Evolutionary conservation across 2,888 invertebrate species (phyloP).

Genomic region (Elaeidobius kamerunicus): DNA sequence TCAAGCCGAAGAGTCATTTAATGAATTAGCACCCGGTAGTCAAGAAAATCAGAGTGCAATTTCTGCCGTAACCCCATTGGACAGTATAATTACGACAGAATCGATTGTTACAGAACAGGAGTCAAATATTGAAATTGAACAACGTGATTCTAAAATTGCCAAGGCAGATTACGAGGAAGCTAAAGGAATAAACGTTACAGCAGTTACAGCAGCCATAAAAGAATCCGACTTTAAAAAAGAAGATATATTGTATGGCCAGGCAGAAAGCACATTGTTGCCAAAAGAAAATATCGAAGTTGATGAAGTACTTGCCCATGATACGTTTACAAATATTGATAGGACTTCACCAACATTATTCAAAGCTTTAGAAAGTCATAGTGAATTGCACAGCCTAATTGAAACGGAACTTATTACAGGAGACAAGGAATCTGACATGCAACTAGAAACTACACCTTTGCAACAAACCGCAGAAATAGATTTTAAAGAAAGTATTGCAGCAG

Average conservation of each 20-base stretch:
- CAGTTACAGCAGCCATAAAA: slow-evolving; percentile 55
- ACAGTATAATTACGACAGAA: slow-evolving; percentile 58
- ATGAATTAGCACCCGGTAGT: slow-evolving; percentile 35
- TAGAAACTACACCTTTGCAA: slow-evolving; percentile 50
- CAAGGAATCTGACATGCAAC: slow-evolving; percentile 54
- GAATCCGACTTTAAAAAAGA: slow-evolving; percentile 53
- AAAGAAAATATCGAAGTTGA: slow-evolving; percentile 55
- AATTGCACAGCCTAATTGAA: slow-evolving; percentile 55
- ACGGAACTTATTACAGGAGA: slow-evolving; percentile 57
- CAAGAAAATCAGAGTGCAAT: slow-evolving; percentile 35
- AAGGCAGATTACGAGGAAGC: slow-evolving; percentile 53
- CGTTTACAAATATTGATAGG: slow-evolving; percentile 51
- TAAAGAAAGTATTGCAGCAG: slow-evolving; percentile 49
- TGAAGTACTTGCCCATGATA: slow-evolving; percentile 57
- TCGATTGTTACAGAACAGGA: slow-evolving; percentile 60
- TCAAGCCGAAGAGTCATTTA: slow-evolving; percentile 49
- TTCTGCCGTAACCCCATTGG: slow-evolving; percentile 48
- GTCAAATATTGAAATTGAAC: slow-evolving; percentile 47
- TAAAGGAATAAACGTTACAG: slow-evolving; percentile 54
- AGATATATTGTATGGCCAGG: slow-evolving; percentile 32
- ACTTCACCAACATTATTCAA: slow-evolving; percentile 48
- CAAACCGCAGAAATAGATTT: slow-evolving; percentile 49
- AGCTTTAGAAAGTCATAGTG: slow-evolving; percentile 55
- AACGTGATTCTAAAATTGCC: slow-evolving; percentile 52
- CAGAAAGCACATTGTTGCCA: slow-evolving; percentile 44